phyloP scores from a whole-genome alignment of 2,113 vertebrate species.

The Mungos mungo region DNA sequence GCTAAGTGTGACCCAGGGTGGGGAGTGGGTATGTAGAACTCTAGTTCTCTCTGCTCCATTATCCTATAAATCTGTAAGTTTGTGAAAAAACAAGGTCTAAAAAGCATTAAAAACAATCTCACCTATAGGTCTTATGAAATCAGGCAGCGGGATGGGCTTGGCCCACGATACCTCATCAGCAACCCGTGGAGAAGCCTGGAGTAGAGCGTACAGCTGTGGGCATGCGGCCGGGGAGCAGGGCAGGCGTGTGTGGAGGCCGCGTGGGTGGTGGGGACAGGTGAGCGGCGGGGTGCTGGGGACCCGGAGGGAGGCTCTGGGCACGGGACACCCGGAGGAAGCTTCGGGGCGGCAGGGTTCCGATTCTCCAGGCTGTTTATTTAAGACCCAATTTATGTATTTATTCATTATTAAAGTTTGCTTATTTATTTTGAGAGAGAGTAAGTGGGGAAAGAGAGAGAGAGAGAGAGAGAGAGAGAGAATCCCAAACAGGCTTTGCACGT shows the following conservation, averaged over 20 bases:
- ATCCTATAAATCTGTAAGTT: not conserved
- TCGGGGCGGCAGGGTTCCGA: fast-evolving
- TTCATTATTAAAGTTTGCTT: no score
- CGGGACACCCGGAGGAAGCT: not conserved
- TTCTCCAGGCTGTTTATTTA: not conserved
- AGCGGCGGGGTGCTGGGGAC: not conserved
- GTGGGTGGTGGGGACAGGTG: fast-evolving
- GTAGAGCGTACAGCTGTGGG: fast-evolving
- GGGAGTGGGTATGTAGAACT: fast-evolving
- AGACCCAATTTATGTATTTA: not conserved
- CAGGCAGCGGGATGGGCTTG: fast-evolving
- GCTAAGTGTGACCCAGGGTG: not conserved
- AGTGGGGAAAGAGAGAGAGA: no score
- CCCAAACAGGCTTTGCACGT: no score
- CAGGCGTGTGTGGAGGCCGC: fast-evolving
- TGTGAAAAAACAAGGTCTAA: not conserved
- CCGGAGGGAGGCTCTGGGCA: not conserved
- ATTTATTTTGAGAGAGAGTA: no score
- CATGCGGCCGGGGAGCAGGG: fast-evolving
- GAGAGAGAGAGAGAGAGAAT: no score
- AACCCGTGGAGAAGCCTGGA: fast-evolving
- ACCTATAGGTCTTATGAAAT: not conserved
- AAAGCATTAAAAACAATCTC: not conserved
- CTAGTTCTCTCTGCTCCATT: not conserved
- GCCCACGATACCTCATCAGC: fast-evolving